Evolutionary conservation across 2,797 vertebrate species (phyloP), one percentile per base, ranked within the genome.

Genomic region (Tokudaia tokunoshimensis): DNA sequence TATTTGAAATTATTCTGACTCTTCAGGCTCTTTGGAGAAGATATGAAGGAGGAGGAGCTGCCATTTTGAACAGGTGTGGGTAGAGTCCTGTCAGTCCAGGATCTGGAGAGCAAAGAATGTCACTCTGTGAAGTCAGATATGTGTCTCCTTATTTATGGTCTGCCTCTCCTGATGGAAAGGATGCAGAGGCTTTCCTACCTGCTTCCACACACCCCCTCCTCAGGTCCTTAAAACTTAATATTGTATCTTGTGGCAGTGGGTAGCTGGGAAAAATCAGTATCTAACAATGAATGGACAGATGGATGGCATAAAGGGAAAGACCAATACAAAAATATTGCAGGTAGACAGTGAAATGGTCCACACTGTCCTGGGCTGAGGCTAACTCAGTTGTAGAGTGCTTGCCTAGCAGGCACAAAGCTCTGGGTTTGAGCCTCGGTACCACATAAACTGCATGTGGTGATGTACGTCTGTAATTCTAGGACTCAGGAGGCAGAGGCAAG

Each of bases 181-280:
- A 37, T 50, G 11, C 14, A 31, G 85, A 75, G 67, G 17, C 41
- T 20, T 15, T 82, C n/a, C 79, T 17, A 37, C 55, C 67, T 55
- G 52, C 7, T 37, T n/a, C 61, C 11, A 76, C 11, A 78, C 17
- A 0, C 37, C 10, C 1, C 0, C 61, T 34, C 0, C 61, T 34
- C 1, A 0, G 26, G 34, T 89, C 80, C 52, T 81, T 61, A 10
- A n/a, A 76, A 59, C 50, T 78, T 34, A 22, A 20, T 26, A 15
- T 4, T 57, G 34, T 55, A 19, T 91, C 76, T 72, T 67, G 44
- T 50, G 81, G 63, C 24, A 14, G 17, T 44, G 37, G 57, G 44
- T 2, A 0, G 5, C 85, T 67, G 52, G 52, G 26, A 87, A 80
- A 75, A 75, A 85, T 5, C 14, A 24, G 17, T 6, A 50, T 80